These are phyloP conservation scores for Ichneumoninae sp. DNA, from an alignment of 2,888 invertebrate species.

Conservation along the genomic window DNA sequence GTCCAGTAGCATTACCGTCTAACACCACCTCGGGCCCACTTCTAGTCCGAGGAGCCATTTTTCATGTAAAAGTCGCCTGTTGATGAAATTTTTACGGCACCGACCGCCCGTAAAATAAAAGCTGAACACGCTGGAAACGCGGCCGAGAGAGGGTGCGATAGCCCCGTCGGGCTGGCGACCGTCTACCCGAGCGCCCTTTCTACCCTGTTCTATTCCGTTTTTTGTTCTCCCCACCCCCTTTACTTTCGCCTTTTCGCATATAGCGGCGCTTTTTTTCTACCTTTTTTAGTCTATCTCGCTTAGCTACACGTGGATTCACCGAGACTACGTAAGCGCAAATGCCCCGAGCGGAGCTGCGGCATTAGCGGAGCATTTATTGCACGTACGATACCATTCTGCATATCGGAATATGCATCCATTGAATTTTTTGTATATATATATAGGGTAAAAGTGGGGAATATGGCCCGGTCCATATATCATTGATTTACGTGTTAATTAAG, in stretches of 20 bases:
- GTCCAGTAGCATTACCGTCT: slow-evolving; percentile 40
- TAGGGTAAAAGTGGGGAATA: too few species aligned
- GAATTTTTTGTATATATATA: too few species aligned
- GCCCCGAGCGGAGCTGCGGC: not conserved
- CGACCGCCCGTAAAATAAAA: slow-evolving; percentile 64
- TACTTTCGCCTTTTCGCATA: slow-evolving; percentile 11
- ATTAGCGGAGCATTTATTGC: slow-evolving; percentile 3
- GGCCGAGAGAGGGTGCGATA: slow-evolving; percentile 48
- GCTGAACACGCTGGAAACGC: slow-evolving; percentile 65
- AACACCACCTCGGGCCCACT: slow-evolving; percentile 37
- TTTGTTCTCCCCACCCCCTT: not conserved
- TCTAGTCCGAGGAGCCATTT: slow-evolving; percentile 60
- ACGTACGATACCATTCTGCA: not conserved
- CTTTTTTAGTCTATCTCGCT: slow-evolving; percentile 21
- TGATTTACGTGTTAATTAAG: too few species aligned
- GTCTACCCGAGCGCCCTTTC: slow-evolving; percentile 35
- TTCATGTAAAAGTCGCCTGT: slow-evolving; percentile 70
- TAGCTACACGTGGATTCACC: slow-evolving; percentile 21
- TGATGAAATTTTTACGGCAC: slow-evolving; percentile 75
- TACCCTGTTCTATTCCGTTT: slow-evolving; percentile 47
- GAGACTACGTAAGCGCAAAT: slow-evolving; percentile 42
- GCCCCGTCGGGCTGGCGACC: slow-evolving; percentile 40
- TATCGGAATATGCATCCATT: not conserved
- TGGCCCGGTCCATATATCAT: too few species aligned
- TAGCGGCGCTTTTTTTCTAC: not conserved